phyloP scores from a whole-genome alignment of 2,113 vertebrate genomes.

The Tenebrosternarchus preto region DNA sequence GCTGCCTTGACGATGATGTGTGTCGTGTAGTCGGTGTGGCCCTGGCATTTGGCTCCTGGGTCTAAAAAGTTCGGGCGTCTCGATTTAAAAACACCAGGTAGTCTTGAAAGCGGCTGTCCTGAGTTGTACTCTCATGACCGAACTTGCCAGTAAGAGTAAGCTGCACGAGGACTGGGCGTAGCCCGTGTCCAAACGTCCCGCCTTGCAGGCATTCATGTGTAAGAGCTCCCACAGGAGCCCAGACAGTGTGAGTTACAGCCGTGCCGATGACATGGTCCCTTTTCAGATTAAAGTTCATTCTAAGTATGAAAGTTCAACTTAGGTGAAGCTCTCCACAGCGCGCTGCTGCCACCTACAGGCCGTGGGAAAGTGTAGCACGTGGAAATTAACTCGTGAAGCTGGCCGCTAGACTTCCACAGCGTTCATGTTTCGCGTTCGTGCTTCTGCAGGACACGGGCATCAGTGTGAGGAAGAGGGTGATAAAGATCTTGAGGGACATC shows the following conservation, averaged over 20 bases:
- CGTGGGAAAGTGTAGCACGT: neutral
- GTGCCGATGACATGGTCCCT: constrained; percentile 12
- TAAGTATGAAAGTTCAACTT: constrained; percentile 48
- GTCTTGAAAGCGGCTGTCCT: neutral
- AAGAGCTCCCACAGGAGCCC: neutral
- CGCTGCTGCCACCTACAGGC: constrained; percentile 39
- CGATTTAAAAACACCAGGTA: neutral
- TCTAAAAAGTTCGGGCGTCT: neutral
- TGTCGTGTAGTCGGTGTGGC: too few relatives aligned
- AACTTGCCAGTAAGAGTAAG: neutral
- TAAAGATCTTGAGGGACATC: constrained; percentile 98
- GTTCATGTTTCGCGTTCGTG: neutral
- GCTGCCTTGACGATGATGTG: too few relatives aligned
- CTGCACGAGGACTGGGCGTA: neutral
- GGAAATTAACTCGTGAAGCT: neutral
- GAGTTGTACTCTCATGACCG: neutral
- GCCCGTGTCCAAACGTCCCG: neutral
- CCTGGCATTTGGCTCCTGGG: too few relatives aligned
- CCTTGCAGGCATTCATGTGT: neutral
- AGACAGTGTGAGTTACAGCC: constrained; percentile 12
- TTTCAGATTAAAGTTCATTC: constrained; percentile 34
- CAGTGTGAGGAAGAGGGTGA: constrained; percentile 97
- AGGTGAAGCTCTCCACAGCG: constrained; percentile 15
- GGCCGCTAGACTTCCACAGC: neutral
- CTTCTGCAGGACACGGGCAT: constrained; percentile 92